Evolutionary conservation across 1,140 invertebrate genomes (phyloP).

Genomic region (Ostrea denselamellosa): DNA sequence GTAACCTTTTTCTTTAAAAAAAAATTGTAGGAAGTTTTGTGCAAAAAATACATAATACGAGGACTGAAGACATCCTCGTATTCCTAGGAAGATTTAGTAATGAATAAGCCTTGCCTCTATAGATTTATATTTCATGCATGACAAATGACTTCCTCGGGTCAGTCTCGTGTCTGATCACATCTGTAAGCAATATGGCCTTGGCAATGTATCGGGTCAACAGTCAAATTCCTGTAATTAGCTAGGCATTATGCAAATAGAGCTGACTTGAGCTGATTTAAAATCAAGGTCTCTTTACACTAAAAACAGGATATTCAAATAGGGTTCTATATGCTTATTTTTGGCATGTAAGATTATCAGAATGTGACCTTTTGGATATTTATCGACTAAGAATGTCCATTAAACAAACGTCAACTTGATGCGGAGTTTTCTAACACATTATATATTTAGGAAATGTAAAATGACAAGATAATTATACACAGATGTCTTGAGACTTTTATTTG

Average conservation of each 20-base stretch:
- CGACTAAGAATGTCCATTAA: not conserved
- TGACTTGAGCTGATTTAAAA: not conserved
- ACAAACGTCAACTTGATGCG: not conserved
- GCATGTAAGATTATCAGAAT: not conserved
- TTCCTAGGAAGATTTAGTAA: no score
- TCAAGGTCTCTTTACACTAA: not conserved
- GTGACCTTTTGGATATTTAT: not conserved
- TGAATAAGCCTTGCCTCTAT: not conserved
- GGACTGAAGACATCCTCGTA: no score
- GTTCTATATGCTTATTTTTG: not conserved
- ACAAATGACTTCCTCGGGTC: conserved; percentile 1
- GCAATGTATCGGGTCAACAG: not conserved
- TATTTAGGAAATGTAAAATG: not conserved
- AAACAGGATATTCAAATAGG: not conserved
- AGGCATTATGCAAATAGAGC: not conserved
- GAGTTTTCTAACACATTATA: not conserved
- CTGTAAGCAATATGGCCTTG: not conserved
- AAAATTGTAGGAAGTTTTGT: no score
- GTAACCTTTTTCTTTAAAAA: no score
- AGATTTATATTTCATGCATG: not conserved
- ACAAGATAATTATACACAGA: not conserved
- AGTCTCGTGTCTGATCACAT: not conserved
- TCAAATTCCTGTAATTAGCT: not conserved
- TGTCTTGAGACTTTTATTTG: no score
- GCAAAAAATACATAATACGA: no score